Base-by-base conservation (phyloP, 53 echinoderm and acorn worm species). In the Henricia sp. region DNA sequence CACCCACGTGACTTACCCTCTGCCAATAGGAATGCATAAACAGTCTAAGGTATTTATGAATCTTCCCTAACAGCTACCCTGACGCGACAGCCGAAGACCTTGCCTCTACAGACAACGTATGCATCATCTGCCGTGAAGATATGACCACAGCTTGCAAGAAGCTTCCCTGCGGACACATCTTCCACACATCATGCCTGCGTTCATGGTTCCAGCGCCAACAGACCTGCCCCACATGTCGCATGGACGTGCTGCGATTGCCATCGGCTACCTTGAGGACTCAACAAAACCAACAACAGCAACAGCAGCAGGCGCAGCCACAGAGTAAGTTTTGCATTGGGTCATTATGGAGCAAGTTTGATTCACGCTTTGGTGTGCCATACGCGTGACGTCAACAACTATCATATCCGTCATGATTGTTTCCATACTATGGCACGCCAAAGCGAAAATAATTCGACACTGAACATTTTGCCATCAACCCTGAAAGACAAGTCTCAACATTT, bases 191-290 rank as follows among this genome's bases (percentile, higher is more conserved):
- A 67, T 96, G 97, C 74, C 89, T 96, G 25, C 85, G 97, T 17
- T 96, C 97, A 25, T 96, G 97, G 97, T 96, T 96, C 74, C 97
- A 96, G 77, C 85, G 97, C 36, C 97, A 96, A 78, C 97, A 96
- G 90, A 94, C 97, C 16, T 96, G 97, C 37, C 97, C 97, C 2
- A 94, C 94, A 4, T 94, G 94, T 74, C 90, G 97, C 53, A 96
- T 96, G 97, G 97, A 96, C 66, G 93, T 96, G n/a, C 80, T 96
- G 13, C 66, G 97, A 72, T 77, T 88, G 35, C 89, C 94, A 20
- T 89, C 86, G 10, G 78, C 67, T 1, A 84, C 76, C 68, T 74
- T 65, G 14, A 82, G 82, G 53, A 83, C 53, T 50, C 84, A 88
- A 33, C 88, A 85, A 56, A 85, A 88, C 27, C 92, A 85, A 59